Evolutionary conservation across 2,113 vertebrate species (phyloP), one percentile per base, ranked within the genome.

Genomic region (Orycteropus afer): DNA sequence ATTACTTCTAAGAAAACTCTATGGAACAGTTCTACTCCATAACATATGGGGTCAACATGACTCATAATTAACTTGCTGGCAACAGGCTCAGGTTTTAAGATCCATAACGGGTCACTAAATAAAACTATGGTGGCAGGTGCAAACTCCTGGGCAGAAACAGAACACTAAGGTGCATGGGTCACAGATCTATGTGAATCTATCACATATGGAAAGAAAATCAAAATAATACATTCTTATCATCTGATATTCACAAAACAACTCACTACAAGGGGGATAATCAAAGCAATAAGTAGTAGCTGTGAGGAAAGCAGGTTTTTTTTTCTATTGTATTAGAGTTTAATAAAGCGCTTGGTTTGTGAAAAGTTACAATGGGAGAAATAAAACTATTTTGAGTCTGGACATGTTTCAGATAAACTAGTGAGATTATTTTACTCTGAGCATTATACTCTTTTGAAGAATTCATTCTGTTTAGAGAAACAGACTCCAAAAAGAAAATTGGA

Each of bases 51-150:
- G 63, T 65, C 27, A 3, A 11, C 63, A 65, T 65, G 9, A 13
- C 32, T 34, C 13, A 15, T 10, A 65, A 15, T 20, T 11, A 3
- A 65, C 13, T 34, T 3, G 63, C 11, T 5, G 14, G 13, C 63
- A 65, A 65, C 2, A 14, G 3, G 32, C 34, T 65, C 34, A 32
- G 9, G 2, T 65, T 65, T 34, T 34, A 11, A 14, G 51, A 49
- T 59, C 32, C 40, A 17, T 10, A 71, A 13, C 1, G 11, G 7
- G 14, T 17, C 29, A 59, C 9, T 53, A 45, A 57, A 42, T 42
- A n/a, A 23, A 22, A 47, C 4, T 2, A 1, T 1, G 4, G 32
- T 4, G 15, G 3, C 37, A 32, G 6, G 22, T 20, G 14, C 40
- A 14, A 8, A 55, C 51, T 53, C 51, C 15, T 59, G 22, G 55